Percentiles rank a stretch among this genome's conserved stretches.
Evolutionary conservation across 2,888 invertebrate species (phyloP).

Genomic region (Daptonema setosum): DNA sequence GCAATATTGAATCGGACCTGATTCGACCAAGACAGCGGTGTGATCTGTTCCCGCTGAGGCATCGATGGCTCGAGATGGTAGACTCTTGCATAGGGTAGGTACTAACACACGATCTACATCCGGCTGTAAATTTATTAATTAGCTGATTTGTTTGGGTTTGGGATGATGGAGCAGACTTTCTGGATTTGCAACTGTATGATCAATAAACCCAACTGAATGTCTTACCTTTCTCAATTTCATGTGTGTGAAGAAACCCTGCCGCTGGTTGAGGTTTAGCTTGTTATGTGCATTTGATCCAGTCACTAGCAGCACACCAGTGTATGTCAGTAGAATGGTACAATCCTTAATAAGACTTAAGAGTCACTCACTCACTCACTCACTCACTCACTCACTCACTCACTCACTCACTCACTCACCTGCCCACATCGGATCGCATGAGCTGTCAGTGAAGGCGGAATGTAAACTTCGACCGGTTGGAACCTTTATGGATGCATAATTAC

Average conservation of each 20-base stretch:
- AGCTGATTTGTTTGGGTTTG: not conserved
- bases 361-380: too few relatives aligned
- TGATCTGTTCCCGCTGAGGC: constrained; percentile 42
- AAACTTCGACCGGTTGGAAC: constrained; percentile 17
- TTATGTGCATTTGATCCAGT: constrained; percentile 42
- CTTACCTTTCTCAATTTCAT: constrained; percentile 10
- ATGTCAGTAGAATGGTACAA: constrained; percentile 41
- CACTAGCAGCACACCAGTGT: constrained; percentile 40
- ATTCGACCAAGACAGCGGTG: constrained; percentile 33
- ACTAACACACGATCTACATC: constrained; percentile 31
- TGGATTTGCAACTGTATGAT: not conserved
- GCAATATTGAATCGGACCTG: not conserved
- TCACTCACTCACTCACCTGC: too few relatives aligned
- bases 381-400: too few relatives aligned
- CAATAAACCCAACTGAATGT: not conserved
- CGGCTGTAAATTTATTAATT: constrained; percentile 16
- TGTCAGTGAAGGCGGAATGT: constrained; percentile 33
- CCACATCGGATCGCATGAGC: constrained; percentile 40
- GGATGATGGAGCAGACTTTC: not conserved
- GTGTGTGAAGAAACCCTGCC: constrained; percentile 34
- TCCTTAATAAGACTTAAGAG: too few relatives aligned
- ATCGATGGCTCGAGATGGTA: constrained; percentile 38
- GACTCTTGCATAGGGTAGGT: constrained; percentile 32
- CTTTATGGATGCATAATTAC: not conserved
- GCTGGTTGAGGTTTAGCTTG: constrained; percentile 41